Base-by-base conservation (phyloP, 1,140 invertebrate genomes). In the Plectus sambesii region DNA sequence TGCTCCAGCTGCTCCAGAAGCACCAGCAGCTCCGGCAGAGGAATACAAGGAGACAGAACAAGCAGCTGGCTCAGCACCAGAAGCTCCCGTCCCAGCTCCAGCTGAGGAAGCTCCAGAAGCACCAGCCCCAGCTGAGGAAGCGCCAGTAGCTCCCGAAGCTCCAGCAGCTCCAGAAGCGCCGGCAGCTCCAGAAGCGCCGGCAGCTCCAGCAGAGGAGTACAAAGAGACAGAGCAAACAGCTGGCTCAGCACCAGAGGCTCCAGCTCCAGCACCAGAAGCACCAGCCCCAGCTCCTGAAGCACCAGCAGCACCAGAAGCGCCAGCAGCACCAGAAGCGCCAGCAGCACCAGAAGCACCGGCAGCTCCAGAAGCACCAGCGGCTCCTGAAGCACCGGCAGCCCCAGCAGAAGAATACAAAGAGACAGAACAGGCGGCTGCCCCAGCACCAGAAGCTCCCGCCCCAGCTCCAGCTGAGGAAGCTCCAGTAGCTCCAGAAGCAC, bases 61-160 rank as follows among this genome's bases (percentile, higher is more conserved):
- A n/a, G n/a, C n/a, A n/a, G n/a, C n/a, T n/a, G n/a, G n/a, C n/a
- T n/a, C n/a, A n/a, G n/a, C n/a, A n/a, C n/a, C n/a, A n/a, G n/a
- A n/a, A n/a, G 23, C 24, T 37, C 38, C 54, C 48, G 49, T 55
- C 23, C 37, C 42, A 19, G 12, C 30, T 17, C n/a, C n/a, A 56
- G 48, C 12, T 15, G 8, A 19, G 17, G 12, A 19, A 40, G 8
- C n/a, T n/a, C n/a, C n/a, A n/a, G n/a, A n/a, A n/a, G 23, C 24
- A 42, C 38, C 54, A 38, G 49, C 54, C 23, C 37, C 42, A 19
- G 12, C 30, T 17, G 55, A 52, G 22, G 30, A 61, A 56, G 8
- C 55, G 58, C 44, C 29, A 53, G 19, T 22, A 56, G 48, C 12
- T 15, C 8, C 23, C 43, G 12, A 19, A 40, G 8, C 27, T 41